phyloP scores from a whole-genome alignment of 2,113 vertebrate species.

The Boleophthalmus pectinirostris region DNA sequence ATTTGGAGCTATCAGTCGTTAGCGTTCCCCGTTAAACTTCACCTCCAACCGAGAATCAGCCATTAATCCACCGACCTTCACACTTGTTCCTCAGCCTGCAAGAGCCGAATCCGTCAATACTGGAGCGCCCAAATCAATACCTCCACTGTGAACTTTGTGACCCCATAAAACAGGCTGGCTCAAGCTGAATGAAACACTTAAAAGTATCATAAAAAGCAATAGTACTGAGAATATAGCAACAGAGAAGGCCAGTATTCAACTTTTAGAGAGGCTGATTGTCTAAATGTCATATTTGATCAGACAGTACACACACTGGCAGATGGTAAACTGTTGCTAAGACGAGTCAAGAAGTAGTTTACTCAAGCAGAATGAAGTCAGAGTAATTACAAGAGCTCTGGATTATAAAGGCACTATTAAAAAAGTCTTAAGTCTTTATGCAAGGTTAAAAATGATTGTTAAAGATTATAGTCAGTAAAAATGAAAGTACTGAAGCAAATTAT shows the following conservation, averaged over 20 bases:
- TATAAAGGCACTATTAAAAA: not conserved
- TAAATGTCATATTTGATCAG: constrained; percentile 27
- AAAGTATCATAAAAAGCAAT: not conserved
- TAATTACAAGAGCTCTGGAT: not conserved
- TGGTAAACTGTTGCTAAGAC: constrained; percentile 30
- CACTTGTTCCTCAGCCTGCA: constrained; percentile 37
- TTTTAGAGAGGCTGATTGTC: constrained; percentile 7
- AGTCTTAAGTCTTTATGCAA: not conserved
- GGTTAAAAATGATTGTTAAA: not conserved
- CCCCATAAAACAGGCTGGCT: not conserved
- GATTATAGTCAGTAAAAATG: not conserved
- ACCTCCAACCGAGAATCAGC: constrained; percentile 27
- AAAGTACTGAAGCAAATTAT: not conserved
- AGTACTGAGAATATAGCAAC: not conserved
- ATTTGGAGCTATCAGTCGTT: constrained; percentile 40
- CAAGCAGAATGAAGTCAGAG: not conserved
- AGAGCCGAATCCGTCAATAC: constrained; percentile 44
- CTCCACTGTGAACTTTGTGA: constrained; percentile 31
- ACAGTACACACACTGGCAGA: constrained; percentile 26
- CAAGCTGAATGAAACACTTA: constrained; percentile 16
- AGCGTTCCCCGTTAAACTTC: constrained; percentile 17
- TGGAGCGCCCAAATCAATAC: constrained; percentile 46
- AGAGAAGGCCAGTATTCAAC: not conserved
- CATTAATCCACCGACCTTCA: constrained; percentile 60
- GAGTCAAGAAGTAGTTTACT: not conserved